Conservation (phyloP, 2,113 vertebrate species). For the Prinia subflava region DNA sequence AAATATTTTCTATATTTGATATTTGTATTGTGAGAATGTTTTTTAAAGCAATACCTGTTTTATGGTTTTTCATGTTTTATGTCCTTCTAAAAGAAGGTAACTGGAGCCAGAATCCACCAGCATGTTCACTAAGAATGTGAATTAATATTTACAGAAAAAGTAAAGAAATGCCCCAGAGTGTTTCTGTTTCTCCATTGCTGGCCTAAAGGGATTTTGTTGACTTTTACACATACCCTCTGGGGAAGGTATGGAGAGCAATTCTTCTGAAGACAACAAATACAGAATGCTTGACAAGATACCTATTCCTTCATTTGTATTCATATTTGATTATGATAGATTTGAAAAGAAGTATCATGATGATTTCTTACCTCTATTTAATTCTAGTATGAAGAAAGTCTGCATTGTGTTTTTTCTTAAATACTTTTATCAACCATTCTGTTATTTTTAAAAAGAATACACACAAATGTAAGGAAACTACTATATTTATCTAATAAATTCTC, state of each 20-base stretch:
- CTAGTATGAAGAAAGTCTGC: background rate
- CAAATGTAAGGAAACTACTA: background rate
- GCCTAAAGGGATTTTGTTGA: background rate
- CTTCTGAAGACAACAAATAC: background rate
- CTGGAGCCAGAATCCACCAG: background rate
- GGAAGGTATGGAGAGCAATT: background rate
- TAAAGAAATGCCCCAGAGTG: background rate
- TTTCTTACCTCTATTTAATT: background rate
- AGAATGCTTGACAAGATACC: background rate
- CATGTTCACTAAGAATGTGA: background rate
- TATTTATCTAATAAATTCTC: background rate
- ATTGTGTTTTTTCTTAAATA: background rate
- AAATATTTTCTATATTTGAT: background rate
- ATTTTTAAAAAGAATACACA: background rate
- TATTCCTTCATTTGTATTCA: background rate
- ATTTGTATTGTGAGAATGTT: background rate
- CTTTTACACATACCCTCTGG: background rate
- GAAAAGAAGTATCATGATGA: background rate
- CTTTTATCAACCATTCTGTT: background rate
- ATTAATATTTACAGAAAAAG: background rate
- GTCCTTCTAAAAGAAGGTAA: background rate
- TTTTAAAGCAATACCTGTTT: background rate
- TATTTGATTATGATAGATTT: background rate
- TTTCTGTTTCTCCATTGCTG: background rate
- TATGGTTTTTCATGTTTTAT: background rate